A percentile compares a stretch with the other conserved stretches of the same genome.
Conservation (phyloP, 2,113 vertebrate genomes). For the Microcebus ravelobensis region DNA sequence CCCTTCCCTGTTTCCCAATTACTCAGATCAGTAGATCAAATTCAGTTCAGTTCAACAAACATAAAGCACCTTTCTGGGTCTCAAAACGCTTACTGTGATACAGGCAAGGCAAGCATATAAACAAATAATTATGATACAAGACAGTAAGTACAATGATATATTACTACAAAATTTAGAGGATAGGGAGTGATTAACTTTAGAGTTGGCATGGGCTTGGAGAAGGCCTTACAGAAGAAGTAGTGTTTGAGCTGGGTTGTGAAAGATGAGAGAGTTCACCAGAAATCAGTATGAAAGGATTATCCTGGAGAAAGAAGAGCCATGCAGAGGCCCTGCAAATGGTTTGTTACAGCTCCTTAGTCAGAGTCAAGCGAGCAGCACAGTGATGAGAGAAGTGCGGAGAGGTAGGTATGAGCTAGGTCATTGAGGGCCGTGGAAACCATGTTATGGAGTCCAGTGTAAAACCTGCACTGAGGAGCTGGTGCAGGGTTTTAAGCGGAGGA, state of each 20-base stretch:
- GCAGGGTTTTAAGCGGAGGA: background rate
- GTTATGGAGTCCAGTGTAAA: background rate
- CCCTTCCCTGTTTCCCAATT: conserved; percentile 25
- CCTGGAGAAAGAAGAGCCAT: background rate
- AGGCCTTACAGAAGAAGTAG: background rate
- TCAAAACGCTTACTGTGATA: background rate
- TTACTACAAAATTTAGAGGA: background rate
- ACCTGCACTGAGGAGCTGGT: background rate
- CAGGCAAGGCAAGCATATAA: background rate
- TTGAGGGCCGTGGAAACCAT: rapidly evolving
- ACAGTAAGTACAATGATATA: background rate
- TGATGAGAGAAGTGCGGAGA: background rate
- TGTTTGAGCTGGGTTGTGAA: background rate
- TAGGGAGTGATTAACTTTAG: background rate
- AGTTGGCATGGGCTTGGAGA: background rate
- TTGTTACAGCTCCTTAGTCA: background rate
- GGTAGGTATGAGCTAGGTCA: background rate
- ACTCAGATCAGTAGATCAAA: conserved; percentile 44
- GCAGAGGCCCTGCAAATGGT: background rate
- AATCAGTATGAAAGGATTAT: background rate
- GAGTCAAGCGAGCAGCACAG: background rate
- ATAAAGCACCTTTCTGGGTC: background rate
- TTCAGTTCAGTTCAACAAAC: conserved; percentile 31
- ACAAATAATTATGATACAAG: background rate
- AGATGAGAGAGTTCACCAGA: background rate